These are phyloP conservation scores for Pseudomyrmex flavicornis DNA, from an alignment of 1,140 invertebrate species.

Conservation along the genomic window DNA sequence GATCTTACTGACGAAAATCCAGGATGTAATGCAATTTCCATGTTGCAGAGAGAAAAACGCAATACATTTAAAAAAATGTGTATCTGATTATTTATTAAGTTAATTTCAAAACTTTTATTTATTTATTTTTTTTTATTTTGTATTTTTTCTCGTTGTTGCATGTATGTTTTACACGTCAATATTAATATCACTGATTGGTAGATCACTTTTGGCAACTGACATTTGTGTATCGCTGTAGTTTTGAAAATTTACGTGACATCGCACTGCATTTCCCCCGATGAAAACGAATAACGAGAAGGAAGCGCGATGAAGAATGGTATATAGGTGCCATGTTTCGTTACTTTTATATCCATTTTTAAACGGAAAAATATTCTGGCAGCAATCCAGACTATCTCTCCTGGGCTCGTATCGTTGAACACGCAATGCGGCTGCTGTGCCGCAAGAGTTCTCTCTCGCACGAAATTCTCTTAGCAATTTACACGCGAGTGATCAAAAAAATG, in stretches of 20 bases:
- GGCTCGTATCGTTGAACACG: conserved; percentile 26
- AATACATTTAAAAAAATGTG: not conserved
- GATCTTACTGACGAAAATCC: not conserved
- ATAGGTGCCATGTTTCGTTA: not conserved
- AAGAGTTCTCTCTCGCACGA: conserved; percentile 7
- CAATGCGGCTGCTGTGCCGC: not conserved
- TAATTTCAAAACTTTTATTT: too few species aligned
- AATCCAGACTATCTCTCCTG: conserved; percentile 36
- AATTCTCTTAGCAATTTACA: conserved; percentile 9
- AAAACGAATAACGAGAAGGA: conserved; percentile 1
- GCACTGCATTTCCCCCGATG: not conserved
- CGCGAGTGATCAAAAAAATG: not conserved
- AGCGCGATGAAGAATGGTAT: not conserved
- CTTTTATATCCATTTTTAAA: conserved; percentile 42
- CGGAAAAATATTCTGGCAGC: conserved; percentile 38
- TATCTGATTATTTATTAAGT: not conserved
- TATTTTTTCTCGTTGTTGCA: too few species aligned
- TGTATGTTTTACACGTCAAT: not conserved
- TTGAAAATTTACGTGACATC: not conserved
- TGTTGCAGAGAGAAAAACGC: not conserved
- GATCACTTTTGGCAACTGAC: not conserved
- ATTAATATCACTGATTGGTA: not conserved
- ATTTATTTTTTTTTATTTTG: too few species aligned
- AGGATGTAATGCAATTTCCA: not conserved
- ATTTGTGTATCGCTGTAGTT: conserved; percentile 4